Conservation (phyloP, 2,113 vertebrate genomes). For the Tonatia bakeri region DNA sequence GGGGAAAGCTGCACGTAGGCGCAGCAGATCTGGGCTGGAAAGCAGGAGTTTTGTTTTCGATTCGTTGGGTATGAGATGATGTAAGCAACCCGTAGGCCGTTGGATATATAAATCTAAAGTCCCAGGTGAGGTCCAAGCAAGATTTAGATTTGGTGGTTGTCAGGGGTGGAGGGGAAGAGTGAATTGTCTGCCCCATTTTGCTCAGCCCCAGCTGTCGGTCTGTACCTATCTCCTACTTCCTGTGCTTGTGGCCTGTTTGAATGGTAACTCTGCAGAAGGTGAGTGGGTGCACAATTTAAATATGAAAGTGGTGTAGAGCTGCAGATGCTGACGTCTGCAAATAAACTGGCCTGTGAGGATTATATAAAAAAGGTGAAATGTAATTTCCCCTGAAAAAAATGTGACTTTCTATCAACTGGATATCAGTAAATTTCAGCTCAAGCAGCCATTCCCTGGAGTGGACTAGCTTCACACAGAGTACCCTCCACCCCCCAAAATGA, state of each 20-base stretch:
- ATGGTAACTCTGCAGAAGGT: neutral
- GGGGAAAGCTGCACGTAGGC: neutral
- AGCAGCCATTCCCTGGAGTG: neutral
- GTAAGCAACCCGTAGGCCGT: neutral
- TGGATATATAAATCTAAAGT: neutral
- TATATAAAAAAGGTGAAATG: neutral
- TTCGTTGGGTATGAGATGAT: neutral
- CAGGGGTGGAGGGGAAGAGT: too few relatives aligned
- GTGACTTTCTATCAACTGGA: neutral
- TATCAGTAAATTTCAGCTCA: neutral
- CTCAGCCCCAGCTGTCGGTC: neutral
- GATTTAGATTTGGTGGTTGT: neutral
- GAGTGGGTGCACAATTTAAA: neutral
- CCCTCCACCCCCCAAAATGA: neutral
- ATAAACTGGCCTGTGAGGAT: neutral
- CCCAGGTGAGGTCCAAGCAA: neutral
- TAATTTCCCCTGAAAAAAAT: neutral
- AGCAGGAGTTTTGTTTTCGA: neutral
- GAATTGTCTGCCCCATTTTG: neutral
- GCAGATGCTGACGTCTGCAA: neutral
- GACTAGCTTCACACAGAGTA: neutral
- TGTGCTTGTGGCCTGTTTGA: neutral
- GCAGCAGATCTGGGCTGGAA: neutral
- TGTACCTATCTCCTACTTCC: neutral
- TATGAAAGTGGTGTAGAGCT: neutral